Conservation (phyloP, 1,140 invertebrate genomes). For the Drosophila watanabei region DNA sequence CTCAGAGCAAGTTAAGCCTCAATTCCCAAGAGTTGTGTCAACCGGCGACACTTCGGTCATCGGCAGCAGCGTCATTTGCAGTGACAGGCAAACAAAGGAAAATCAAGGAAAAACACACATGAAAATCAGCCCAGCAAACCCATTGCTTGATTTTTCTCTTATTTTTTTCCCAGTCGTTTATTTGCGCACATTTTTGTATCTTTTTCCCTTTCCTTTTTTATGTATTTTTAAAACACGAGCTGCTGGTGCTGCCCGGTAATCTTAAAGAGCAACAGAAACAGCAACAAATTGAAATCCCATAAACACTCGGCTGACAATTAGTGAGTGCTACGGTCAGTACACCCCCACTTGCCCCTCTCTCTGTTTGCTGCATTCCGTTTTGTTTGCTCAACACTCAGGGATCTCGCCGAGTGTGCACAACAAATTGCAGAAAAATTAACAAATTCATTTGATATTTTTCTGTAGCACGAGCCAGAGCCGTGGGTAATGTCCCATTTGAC, state of each 20-base stretch:
- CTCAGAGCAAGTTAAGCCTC: conserved; percentile 16
- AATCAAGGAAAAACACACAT: conserved; percentile 43
- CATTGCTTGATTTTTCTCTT: conserved; percentile 38
- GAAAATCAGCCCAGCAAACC: conserved; percentile 33
- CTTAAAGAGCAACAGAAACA: conserved; percentile 41
- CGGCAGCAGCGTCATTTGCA: conserved; percentile 32
- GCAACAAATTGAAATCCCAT: conserved; percentile 66
- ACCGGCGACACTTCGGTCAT: conserved; percentile 40
- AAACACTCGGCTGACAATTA: conserved; percentile 77
- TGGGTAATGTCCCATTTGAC: conserved; percentile 19
- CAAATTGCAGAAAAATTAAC: conserved; percentile 50
- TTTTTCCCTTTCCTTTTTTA: conserved; percentile 34
- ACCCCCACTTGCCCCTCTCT: conserved; percentile 16
- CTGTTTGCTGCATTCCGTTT: conserved; percentile 50
- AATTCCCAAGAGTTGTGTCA: conserved; percentile 25
- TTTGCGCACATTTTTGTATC: conserved; percentile 53
- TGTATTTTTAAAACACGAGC: conserved; percentile 74
- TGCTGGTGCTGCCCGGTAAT: conserved; percentile 3
- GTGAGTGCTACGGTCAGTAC: conserved; percentile 59
- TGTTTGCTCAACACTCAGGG: conserved; percentile 59
- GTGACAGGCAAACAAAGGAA: conserved; percentile 41
- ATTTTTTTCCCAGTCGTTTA: conserved; percentile 28
- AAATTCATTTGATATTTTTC: conserved; percentile 45
- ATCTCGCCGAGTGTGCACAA: conserved; percentile 15
- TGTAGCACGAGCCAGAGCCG: background rate